These are phyloP conservation scores for Micromussa lordhowensis DNA, from an alignment of 92 coral and sea anemone species.

Conservation along the genomic window DNA sequence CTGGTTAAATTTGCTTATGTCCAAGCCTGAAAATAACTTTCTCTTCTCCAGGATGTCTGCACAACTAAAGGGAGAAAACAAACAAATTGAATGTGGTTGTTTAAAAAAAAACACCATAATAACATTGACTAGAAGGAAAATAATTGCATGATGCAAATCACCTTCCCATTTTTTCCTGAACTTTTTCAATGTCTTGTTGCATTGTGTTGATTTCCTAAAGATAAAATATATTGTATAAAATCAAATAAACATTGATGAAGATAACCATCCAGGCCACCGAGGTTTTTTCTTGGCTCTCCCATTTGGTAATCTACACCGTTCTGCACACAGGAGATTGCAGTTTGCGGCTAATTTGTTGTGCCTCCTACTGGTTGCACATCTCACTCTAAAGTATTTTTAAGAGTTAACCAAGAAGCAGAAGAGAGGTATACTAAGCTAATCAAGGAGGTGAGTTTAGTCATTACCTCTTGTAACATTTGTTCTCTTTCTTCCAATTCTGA, in stretches of 20 bases:
- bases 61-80: conserved; percentile 34
- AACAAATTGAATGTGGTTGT: no score
- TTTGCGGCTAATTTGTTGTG: no score
- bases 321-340: no score
- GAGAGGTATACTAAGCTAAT: not conserved
- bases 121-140: not conserved
- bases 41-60: conserved; percentile 37
- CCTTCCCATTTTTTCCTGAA: conserved; percentile 36
- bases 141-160: not conserved
- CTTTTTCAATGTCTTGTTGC: conserved; percentile 22
- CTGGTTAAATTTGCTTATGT: not conserved
- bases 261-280: not conserved
- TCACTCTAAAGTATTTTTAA: not conserved
- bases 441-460: not conserved
- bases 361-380: not conserved
- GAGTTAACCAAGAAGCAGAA: not conserved
- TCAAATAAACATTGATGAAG: not conserved
- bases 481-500: conserved; percentile 32
- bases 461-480: conserved; percentile 30
- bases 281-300: no score
- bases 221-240: not conserved
- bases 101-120: no score
- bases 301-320: no score
- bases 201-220: conserved; percentile 27
- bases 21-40: conserved; percentile 28